Evolutionary conservation across 2,797 vertebrate species (phyloP), one percentile per base, ranked within the genome.

Genomic region (Onychomys arenicola): DNA sequence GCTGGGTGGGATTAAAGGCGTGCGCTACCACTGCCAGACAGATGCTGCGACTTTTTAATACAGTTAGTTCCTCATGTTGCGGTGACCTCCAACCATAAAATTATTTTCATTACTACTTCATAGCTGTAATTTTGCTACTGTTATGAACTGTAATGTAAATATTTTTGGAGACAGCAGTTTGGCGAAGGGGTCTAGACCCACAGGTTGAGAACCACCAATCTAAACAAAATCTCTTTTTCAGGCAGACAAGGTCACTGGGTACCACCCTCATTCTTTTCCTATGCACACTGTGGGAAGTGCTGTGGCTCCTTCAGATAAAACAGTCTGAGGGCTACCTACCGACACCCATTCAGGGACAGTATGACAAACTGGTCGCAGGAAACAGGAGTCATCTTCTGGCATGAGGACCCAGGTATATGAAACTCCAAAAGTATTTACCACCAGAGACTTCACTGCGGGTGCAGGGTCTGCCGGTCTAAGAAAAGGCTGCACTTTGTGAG

Each of bases 81-180:
- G 3, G 61, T 85, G 1, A 49, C 32, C 43, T 23, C 9, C 29
- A 65, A 84, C 61, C 61, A 65, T 49, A 84, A 46, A 13, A 29
- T 84, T 46, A 65, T 40, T 84, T 65, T 49, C 19, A 63, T 49
- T 65, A 21, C 82, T 84, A 84, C 10, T 63, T 65, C 82, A 46
- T 85, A 49, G 34, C 29, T 67, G 19, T 65, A 67, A 46, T 85
- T 67, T 85, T 67, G 61, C 43, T 67, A n/a, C 43, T 85, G 19
- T 67, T 85, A n/a, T n/a, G 32, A 85, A n/a, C n/a, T 2, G 0
- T 32, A 52, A 34, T 19, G 0, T 85, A 49, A 85, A 49, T 67
- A 49, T 67, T 85, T 85, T 85, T 85, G 83, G 63, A 85, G 43
- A 85, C 0, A 67, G 82, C 65, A 11, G 43, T 49, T 85, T 85